These are phyloP conservation scores for Micromys minutus DNA, from an alignment of 2,113 vertebrate genomes.

Conservation along the genomic window DNA sequence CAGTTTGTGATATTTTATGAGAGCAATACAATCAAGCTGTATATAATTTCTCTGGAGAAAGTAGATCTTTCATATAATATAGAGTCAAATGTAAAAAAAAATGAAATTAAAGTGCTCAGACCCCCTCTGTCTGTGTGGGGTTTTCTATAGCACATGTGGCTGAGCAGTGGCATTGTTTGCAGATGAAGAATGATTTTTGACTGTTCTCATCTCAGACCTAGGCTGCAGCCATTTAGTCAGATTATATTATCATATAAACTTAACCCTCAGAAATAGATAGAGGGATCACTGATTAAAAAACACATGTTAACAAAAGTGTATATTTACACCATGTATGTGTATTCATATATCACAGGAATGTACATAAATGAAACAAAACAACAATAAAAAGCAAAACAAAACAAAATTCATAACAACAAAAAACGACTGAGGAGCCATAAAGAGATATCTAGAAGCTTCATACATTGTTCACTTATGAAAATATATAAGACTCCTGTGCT, in stretches of 20 bases:
- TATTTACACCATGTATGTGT: too few species aligned
- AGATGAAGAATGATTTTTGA: not conserved
- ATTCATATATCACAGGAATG: not conserved
- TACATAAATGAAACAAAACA: not conserved
- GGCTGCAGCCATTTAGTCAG: not conserved
- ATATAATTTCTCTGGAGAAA: not conserved
- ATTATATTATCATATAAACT: not conserved
- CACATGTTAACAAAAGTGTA: rapidly evolving
- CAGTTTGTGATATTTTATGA: not conserved
- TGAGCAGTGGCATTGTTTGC: not conserved
- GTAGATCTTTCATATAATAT: not conserved
- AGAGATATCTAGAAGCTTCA: not conserved
- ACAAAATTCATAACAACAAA: not conserved
- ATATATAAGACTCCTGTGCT: constrained; percentile 4
- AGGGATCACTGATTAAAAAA: not conserved
- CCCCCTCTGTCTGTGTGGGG: not conserved
- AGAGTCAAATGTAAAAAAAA: not conserved
- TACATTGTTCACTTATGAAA: not conserved
- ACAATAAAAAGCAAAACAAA: too few species aligned
- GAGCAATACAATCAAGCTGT: not conserved
- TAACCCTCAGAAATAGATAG: not conserved
- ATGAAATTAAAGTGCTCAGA: not conserved
- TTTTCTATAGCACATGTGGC: not conserved
- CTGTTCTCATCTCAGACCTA: not conserved
- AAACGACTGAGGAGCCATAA: not conserved